Base-by-base conservation (phyloP, 2,113 vertebrate genomes). In the Macrotus californicus region DNA sequence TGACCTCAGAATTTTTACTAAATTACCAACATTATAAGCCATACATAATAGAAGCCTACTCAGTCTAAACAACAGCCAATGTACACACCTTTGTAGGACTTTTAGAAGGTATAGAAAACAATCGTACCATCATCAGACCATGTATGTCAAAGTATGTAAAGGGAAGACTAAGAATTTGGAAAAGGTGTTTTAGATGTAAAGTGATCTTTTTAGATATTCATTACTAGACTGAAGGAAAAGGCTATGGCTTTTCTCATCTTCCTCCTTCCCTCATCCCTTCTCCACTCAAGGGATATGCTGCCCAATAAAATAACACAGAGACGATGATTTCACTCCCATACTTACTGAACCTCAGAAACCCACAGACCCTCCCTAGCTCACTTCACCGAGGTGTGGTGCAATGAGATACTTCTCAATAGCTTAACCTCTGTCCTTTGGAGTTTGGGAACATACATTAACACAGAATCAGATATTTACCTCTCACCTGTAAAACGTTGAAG, bases 1-100 rank as follows among this genome's bases (percentile, higher is more conserved):
- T 31, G 4, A 87, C 54, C 43, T 54, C 22, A 69, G 9, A 95
- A 64, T 73, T 70, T 61, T 64, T 6, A 6, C 7, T 54, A 82
- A 94, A 86, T 85, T 73, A 93, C 3, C 13, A 59, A 41, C 11
- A 72, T 64, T 87, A 16, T 52, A 66, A 83, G 48, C 18, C 76
- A 36, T 70, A 59, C 29, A 54, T 86, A 8, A 73, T 24, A 80
- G 34, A 15, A 52, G 52, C 16, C 7, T 7, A 19, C 3, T 12
- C 43, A n/a, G 2, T 34, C 11, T 31, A 69, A 82, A 89, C 4
- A 85, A 88, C 4, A 85, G 11, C 6, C 29, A 56, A 21, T 48
- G 31, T 54, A 52, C 4, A 39, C 7, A 80, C 48, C 10, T 70
- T 2, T 21, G 26, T 50, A 52, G 26, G 14, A 84, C 29, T 19